Evolutionary conservation across 2,888 invertebrate species (phyloP).

Genomic region (Prosapia bicincta): DNA sequence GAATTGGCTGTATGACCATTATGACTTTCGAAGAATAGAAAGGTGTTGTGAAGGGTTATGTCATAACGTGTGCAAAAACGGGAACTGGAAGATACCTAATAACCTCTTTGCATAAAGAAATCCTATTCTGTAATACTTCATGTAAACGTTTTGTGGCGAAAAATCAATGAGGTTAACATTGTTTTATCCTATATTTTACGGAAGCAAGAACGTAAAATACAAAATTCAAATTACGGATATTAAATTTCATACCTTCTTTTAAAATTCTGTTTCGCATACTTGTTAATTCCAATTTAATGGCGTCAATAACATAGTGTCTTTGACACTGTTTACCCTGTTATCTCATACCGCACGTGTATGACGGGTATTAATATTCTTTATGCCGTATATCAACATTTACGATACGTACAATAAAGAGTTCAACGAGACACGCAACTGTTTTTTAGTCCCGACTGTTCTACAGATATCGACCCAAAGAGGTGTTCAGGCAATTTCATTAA

Average conservation of each 20-base stretch:
- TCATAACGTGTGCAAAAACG: too few relatives aligned
- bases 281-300: background rate
- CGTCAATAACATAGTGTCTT: background rate
- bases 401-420: background rate
- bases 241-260: background rate
- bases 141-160: background rate
- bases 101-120: too few relatives aligned
- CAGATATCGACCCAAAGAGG: too few relatives aligned
- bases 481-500: too few relatives aligned
- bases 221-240: background rate
- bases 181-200: background rate
- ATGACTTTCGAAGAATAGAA: too few relatives aligned
- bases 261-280: background rate
- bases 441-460: too few relatives aligned
- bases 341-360: background rate
- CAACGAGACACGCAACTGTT: background rate
- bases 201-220: background rate
- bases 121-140: background rate
- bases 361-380: background rate
- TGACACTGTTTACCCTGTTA: background rate
- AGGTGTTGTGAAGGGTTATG: too few relatives aligned
- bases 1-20: too few relatives aligned
- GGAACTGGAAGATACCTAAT: too few relatives aligned
- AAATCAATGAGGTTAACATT: background rate
- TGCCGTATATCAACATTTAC: background rate